These are phyloP conservation scores for Pantala flavescens DNA, from an alignment of 1,140 invertebrate species.

Conservation along the genomic window DNA sequence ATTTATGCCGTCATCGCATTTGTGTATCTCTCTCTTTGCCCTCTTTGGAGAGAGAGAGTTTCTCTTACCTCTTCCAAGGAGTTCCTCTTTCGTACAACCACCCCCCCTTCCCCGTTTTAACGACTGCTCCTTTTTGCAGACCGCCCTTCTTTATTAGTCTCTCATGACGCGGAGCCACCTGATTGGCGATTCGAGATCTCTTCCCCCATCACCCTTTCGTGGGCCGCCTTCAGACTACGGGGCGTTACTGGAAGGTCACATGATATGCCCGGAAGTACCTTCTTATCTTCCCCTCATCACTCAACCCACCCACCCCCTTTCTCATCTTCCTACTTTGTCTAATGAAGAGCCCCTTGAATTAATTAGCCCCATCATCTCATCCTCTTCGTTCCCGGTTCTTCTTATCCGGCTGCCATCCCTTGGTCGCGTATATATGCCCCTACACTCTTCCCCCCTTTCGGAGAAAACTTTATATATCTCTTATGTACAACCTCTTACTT, in stretches of 20 bases:
- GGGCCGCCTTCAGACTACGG: not conserved
- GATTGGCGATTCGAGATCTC: not conserved
- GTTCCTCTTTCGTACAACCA: not conserved
- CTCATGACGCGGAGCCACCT: not conserved
- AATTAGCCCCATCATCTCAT: slow-evolving; percentile 9
- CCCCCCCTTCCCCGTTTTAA: not conserved
- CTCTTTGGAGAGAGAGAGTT: not conserved
- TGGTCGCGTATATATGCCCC: not conserved
- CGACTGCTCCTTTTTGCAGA: not conserved
- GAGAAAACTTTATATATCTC: slow-evolving; percentile 5
- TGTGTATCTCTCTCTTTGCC: not conserved
- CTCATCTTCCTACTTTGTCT: slow-evolving; percentile 9
- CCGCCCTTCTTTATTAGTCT: slow-evolving; percentile 5
- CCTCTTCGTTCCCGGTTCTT: not conserved
- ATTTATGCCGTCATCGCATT: slow-evolving; percentile 9
- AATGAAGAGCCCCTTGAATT: slow-evolving; percentile 9
- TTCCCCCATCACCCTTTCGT: not conserved
- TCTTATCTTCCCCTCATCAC: not conserved
- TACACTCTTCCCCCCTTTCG: not conserved
- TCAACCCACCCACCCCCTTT: not conserved
- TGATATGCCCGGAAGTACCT: not conserved
- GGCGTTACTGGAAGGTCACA: not conserved
- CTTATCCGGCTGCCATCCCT: not conserved
- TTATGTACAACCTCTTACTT: not conserved
- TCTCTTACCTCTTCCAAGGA: not conserved